Conservation (phyloP, 2,797 vertebrate species). For the Cetoscarus ocellatus region DNA sequence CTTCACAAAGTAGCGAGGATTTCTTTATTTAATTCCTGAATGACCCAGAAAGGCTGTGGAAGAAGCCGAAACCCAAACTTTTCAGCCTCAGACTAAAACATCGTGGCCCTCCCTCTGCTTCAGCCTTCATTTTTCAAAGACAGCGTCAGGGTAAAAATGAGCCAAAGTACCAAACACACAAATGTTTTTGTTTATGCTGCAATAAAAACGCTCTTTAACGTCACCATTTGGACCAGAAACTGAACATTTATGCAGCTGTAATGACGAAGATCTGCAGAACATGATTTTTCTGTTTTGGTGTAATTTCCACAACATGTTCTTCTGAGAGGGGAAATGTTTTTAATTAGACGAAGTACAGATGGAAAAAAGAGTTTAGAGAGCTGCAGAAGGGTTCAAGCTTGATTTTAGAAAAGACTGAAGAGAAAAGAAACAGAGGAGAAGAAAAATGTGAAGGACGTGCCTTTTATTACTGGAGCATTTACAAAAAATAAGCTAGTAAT, state of each 20-base stretch:
- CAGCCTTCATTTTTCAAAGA: too few species aligned
- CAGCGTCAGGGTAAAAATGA: not conserved
- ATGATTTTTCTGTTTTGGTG: not conserved
- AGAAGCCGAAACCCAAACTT: too few species aligned
- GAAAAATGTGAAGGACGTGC: not conserved
- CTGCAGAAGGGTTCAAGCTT: not conserved
- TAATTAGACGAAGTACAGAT: conserved; percentile 1
- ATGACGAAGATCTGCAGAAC: not conserved
- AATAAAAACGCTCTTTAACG: not conserved
- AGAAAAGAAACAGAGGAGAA: not conserved
- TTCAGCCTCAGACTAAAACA: too few species aligned
- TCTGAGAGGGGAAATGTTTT: not conserved
- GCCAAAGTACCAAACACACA: not conserved
- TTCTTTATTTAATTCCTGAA: not conserved
- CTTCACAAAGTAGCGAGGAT: not conserved
- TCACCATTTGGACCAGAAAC: not conserved
- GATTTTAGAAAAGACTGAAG: not conserved
- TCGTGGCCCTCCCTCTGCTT: too few species aligned
- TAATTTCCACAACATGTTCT: conserved; percentile 8
- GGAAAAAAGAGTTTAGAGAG: not conserved
- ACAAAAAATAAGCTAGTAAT: too few species aligned
- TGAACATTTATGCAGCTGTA: not conserved
- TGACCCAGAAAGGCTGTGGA: too few species aligned
- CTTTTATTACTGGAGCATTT: too few species aligned
- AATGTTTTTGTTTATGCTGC: not conserved